Conservation (phyloP, 2,113 vertebrate species). For the Notothenia coriiceps region DNA sequence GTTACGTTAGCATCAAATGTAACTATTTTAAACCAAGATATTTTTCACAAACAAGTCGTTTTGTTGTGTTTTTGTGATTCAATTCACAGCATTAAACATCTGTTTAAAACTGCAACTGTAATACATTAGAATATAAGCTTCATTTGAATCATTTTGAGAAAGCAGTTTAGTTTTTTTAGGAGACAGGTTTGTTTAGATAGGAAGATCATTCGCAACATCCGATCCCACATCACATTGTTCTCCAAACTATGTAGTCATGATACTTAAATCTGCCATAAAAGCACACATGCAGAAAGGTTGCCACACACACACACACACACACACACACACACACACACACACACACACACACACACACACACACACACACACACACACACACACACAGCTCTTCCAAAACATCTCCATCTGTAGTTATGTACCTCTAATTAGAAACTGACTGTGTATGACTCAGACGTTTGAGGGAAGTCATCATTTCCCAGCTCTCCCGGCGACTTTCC, state of each 20-base stretch:
- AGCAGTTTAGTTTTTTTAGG: too few species aligned
- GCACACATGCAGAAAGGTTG: neutral
- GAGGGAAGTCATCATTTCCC: constrained; percentile 70
- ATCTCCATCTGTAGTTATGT: constrained; percentile 63
- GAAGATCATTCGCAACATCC: constrained; percentile 11
- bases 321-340: too few species aligned
- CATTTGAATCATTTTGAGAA: too few species aligned
- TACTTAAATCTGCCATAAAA: neutral
- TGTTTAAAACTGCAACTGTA: too few species aligned
- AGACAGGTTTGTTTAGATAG: neutral
- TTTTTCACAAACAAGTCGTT: too few species aligned
- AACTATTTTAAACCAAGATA: too few species aligned
- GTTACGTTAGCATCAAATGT: too few species aligned
- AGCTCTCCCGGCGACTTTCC: constrained; percentile 57
- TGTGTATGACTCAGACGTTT: constrained; percentile 67
- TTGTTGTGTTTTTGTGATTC: too few species aligned
- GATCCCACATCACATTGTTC: neutral
- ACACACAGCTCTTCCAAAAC: constrained; percentile 30
- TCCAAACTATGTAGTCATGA: neutral
- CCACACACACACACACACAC: neutral
- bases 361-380: constrained; percentile 4
- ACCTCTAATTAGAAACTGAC: constrained; percentile 65
- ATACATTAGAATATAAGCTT: too few species aligned
- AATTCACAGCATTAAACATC: too few species aligned
- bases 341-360: too few species aligned